These are phyloP conservation scores for Emydoidea blandingii DNA, from an alignment of 2,797 vertebrate species.

Conservation along the genomic window DNA sequence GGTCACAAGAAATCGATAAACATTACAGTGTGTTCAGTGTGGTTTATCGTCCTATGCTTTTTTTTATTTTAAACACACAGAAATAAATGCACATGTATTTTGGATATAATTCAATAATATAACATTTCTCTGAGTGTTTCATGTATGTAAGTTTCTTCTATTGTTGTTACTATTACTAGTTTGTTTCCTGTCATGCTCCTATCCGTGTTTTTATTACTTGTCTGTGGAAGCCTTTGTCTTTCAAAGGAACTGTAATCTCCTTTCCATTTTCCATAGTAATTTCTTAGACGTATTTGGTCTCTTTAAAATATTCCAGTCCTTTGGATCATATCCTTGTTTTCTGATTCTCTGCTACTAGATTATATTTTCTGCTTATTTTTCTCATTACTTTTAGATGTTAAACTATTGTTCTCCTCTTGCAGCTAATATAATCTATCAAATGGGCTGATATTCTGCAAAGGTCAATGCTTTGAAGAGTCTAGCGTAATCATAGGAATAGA, in stretches of 20 bases:
- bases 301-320: neutral
- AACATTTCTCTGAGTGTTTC: neutral
- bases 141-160: neutral
- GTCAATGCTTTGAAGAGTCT: neutral
- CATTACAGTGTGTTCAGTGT: neutral
- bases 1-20: neutral
- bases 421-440: conserved; percentile 25
- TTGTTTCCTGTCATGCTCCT: neutral
- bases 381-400: conserved; percentile 7
- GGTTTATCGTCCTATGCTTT: neutral
- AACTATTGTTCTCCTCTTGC: conserved; percentile 13
- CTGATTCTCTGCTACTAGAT: neutral
- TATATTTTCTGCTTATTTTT: neutral
- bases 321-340: neutral
- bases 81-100: neutral
- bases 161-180: neutral
- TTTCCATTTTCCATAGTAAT: neutral
- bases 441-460: conserved; percentile 18
- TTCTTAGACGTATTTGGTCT: neutral
- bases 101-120: neutral
- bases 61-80: neutral
- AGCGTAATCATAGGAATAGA: neutral
- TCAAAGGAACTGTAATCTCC: neutral
- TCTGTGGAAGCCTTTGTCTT: neutral
- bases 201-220: neutral